Percentiles rank a stretch among this genome's conserved stretches.
Evolutionary conservation across 53 echinoderm and acorn worm species (phyloP).

Genomic region (Stichopus horrens): DNA sequence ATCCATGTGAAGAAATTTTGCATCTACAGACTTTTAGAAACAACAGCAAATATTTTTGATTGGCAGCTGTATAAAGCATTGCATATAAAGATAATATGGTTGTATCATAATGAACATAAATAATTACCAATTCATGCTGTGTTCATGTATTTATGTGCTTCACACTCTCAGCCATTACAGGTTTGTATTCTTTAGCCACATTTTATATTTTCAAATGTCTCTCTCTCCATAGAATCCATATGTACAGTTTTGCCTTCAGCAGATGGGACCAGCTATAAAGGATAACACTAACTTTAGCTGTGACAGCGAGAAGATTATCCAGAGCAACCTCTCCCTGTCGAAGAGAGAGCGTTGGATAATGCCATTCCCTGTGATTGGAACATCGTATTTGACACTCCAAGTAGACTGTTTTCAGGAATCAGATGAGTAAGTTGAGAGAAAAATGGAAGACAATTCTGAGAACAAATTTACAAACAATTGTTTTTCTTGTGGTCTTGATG

Average conservation of each 20-base stretch:
- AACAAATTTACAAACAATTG: background rate
- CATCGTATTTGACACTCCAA: conserved; percentile 73
- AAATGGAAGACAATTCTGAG: background rate
- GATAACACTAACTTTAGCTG: conserved; percentile 46
- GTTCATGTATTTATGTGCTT: too few relatives aligned
- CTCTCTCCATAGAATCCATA: conserved; percentile 28
- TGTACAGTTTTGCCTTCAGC: conserved; percentile 44
- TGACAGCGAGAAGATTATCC: conserved; percentile 40
- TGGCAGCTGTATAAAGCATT: too few relatives aligned
- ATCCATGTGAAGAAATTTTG: too few relatives aligned
- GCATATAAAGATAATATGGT: too few relatives aligned
- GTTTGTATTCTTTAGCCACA: too few relatives aligned
- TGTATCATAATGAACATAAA: too few relatives aligned
- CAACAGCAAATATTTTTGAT: too few relatives aligned
- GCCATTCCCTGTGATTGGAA: conserved; percentile 82
- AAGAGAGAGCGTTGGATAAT: conserved; percentile 56
- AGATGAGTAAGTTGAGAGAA: conserved; percentile 31
- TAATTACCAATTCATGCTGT: too few relatives aligned
- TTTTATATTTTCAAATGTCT: background rate
- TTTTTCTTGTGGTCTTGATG: background rate
- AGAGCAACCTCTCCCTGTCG: conserved; percentile 42
- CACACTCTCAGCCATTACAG: too few relatives aligned
- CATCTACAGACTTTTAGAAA: too few relatives aligned
- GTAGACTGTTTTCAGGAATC: conserved; percentile 58
- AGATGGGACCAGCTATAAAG: conserved; percentile 48